Evolutionary conservation across 2,113 vertebrate species (phyloP), one percentile per base, ranked within the genome.

Genomic region (Galbula dea): DNA sequence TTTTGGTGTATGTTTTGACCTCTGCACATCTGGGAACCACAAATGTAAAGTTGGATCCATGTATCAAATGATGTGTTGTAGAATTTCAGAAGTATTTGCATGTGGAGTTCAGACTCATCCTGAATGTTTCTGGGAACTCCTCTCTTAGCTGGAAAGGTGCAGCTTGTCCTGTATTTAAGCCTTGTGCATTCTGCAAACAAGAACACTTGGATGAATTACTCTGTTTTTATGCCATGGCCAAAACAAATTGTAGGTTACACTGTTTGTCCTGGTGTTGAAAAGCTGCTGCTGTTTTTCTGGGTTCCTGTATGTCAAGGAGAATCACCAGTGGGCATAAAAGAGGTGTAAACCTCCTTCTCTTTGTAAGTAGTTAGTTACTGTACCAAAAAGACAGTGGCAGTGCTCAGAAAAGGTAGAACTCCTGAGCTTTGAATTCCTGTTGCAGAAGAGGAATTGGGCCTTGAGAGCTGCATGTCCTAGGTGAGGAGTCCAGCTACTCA

Each of bases 51-150:
- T 32, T 49, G 49, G 3, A 19, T 54, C 34, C 29, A 21, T 0
- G 0, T 75, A 34, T 51, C 21, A 45, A 89, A 34, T 21, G 7
- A 15, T 36, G 9, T 2, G 0, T 37, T 0, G 0, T 12, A 77
- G 41, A 68, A 51, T 76, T 69, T 82, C 21, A 23, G 37, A 61
- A 27, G 7, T 58, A 22, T 62, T 73, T 91, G 11, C 26, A 18
- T 12, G 9, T 45, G 46, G 48, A 68, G 6, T 62, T 91, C 43
- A 51, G 15, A 20, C 17, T 74, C 16, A n/a, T 26, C 18, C 24
- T 69, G 21, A 20, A 69, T 16, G 6, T 66, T 90, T 83, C 48
- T 73, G 54, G 49, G n/a, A 90, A 6, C 23, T 74, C 11, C 29
- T 88, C 10, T 71, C 26, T 82, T 45, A 75, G 23, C 57, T 85